These are phyloP conservation scores for Tolmerus cingulatus DNA, from an alignment of 2,888 invertebrate species.

Conservation along the genomic window DNA sequence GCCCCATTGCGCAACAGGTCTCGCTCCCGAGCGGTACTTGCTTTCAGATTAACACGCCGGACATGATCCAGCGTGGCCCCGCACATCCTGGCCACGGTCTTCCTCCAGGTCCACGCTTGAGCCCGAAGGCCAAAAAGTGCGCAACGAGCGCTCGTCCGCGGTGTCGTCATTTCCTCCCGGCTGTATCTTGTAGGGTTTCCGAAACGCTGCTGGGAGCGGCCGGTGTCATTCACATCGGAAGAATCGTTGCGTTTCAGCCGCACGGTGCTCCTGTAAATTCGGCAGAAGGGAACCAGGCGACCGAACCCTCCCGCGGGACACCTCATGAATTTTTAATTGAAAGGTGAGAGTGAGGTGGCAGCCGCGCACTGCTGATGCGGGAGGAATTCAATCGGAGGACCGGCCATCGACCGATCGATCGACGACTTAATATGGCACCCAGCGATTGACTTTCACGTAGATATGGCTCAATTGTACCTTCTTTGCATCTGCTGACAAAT, in stretches of 20 bases:
- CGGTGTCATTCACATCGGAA: background rate
- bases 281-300: background rate
- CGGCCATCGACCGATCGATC: background rate
- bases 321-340: background rate
- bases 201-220: background rate
- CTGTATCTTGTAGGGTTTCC: background rate
- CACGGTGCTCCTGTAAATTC: background rate
- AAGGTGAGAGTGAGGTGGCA: background rate
- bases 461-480: background rate
- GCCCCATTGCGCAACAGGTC: background rate
- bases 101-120: background rate
- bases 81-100: background rate
- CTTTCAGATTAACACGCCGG: background rate
- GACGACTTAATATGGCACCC: background rate
- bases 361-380: background rate
- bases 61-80: background rate
- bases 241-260: background rate
- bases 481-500: background rate
- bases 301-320: background rate
- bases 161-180: background rate
- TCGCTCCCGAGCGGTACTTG: background rate
- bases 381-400: background rate
- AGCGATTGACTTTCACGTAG: background rate
- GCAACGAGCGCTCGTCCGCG: background rate
- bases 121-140: background rate